Conservation (phyloP, 2,888 invertebrate species). For the Apotomis turbidana region DNA sequence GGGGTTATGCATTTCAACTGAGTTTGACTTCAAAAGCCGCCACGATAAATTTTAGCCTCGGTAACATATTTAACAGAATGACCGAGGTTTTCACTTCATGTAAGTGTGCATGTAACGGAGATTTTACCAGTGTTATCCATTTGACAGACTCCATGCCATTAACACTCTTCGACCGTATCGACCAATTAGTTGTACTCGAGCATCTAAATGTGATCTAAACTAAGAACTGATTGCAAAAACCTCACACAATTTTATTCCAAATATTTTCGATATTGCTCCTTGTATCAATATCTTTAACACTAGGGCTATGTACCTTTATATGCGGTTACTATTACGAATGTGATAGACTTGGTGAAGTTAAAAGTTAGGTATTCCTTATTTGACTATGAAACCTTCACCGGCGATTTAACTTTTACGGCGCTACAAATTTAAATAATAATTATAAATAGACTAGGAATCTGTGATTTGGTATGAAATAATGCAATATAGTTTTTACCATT, state of each 20-base stretch:
- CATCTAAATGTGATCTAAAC: constrained; percentile 41
- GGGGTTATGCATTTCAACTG: no score
- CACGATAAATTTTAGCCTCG: no score
- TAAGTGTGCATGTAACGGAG: not conserved
- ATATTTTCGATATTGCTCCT: not conserved
- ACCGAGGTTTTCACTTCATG: no score
- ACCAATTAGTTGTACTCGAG: constrained; percentile 57
- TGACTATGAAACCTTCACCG: no score
- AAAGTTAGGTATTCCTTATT: no score
- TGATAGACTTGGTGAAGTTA: no score
- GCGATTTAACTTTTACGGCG: no score
- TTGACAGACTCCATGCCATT: constrained; percentile 36
- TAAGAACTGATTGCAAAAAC: constrained; percentile 17
- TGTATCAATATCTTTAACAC: not conserved
- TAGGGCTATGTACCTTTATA: not conserved
- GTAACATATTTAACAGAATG: no score
- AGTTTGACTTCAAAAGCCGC: no score
- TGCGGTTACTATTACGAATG: no score
- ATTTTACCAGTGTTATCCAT: constrained; percentile 9
- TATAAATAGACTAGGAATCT: not conserved
- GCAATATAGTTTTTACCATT: constrained; percentile 3
- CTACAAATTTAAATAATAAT: not conserved
- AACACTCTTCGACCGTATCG: constrained; percentile 57
- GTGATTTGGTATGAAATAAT: not conserved
- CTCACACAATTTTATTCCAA: constrained; percentile 13